Base-by-base conservation (phyloP, 2,113 vertebrate species). In the Oryzias woworae region DNA sequence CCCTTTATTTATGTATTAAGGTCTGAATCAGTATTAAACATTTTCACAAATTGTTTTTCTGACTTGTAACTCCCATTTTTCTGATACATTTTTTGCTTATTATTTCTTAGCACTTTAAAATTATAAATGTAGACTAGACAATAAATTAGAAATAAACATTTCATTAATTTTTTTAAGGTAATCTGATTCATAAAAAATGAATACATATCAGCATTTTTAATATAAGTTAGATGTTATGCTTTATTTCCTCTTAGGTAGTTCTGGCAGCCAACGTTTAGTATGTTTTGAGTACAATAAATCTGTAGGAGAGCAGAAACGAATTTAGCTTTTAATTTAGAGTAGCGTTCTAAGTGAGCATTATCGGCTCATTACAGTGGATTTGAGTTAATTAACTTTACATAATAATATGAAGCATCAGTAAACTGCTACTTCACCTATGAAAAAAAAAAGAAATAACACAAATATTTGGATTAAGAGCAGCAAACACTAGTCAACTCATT, bases 331-430 rank as follows among this genome's bases (percentile, higher is more conserved):
- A 20, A 48, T 48, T 48, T 10, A 6, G n/a, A 48, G 47, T 12
- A 18, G 15, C n/a, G 16, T 47, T 8, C 45, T n/a, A 15, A n/a
- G 66, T 53, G 66, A 65, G 66, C 60, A 58, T 73, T 71, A 65
- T 47, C 13, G 54, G 53, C 20, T 54, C 16, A 60, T 75, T 60
- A 70, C 63, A 58, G 50, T 24, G 31, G 56, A 18, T 79, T 61
- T 75, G 77, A 85, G 73, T 69, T 62, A 73, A 75, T 75, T 67
- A 60, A 69, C 36, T 65, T 75, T 65, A 73, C 36, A 62, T 77
- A 41, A 23, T 47, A 83, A 52, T 48, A 48, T 28, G 57, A 18
- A 22, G 61, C 59, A 53, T 70, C 18, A 18, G 2, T 72, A 46
- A 31, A 78, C 22, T 52, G n/a, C 45, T 36, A 55, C 7, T 55